These are phyloP conservation scores for western clawed frog (Xenopus tropicalis) DNA, from an alignment of 2,113 vertebrate genomes.

Conservation along the genomic window DNA sequence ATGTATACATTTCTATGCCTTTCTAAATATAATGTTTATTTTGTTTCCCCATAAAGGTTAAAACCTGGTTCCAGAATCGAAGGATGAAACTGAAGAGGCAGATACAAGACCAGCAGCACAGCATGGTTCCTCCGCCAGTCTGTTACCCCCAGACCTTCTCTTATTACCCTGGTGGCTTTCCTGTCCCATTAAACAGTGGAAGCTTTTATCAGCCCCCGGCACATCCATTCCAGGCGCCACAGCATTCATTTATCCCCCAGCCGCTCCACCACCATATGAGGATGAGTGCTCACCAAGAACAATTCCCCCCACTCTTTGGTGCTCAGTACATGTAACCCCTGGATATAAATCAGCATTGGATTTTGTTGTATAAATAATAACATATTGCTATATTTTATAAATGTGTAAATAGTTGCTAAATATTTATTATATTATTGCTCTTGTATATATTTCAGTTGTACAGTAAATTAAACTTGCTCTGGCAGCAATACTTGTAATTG, in stretches of 20 bases:
- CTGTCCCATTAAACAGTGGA: background rate
- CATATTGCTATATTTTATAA: no score
- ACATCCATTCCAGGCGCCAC: slow-evolving; percentile 13
- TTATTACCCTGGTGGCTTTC: background rate
- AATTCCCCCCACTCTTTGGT: slow-evolving; percentile 13
- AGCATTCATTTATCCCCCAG: slow-evolving; percentile 19
- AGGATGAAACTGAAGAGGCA: slow-evolving; percentile 83
- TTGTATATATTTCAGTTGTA: no score
- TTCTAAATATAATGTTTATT: no score
- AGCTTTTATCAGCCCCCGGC: slow-evolving; percentile 19
- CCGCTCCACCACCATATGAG: slow-evolving; percentile 23
- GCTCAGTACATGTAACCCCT: background rate
- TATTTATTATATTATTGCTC: no score
- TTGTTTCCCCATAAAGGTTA: slow-evolving; percentile 59
- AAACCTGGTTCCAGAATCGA: slow-evolving; percentile 88
- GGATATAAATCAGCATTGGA: no score
- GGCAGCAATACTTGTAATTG: no score
- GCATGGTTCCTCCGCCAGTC: slow-evolving; percentile 24
- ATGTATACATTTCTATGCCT: no score
- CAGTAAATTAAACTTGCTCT: no score
- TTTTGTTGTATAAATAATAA: no score
- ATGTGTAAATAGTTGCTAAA: no score
- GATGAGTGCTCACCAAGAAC: slow-evolving; percentile 40
- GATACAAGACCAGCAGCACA: slow-evolving; percentile 61
- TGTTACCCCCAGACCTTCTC: background rate